Evolutionary conservation across 2,888 invertebrate species (phyloP), one percentile per base, ranked within the genome.

Genomic region (Parascotia fuliginaria): DNA sequence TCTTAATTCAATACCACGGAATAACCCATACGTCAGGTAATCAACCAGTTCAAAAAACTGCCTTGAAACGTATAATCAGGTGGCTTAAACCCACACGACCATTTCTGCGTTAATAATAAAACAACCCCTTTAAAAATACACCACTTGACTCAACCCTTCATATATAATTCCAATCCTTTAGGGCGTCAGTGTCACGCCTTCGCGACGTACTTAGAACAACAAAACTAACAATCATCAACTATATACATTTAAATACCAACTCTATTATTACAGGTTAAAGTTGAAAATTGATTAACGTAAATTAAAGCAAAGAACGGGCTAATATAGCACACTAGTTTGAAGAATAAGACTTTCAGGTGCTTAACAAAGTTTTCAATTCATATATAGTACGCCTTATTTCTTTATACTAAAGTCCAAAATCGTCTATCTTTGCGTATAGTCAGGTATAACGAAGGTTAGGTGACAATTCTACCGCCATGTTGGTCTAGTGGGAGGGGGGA

Each of bases 131-230:
- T 79, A 78, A 80, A 77, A 87, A 81, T 68, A 78, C 76, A 71
- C 73, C 78, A 82, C 82, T 89, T 87, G 85, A 87, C 84, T 89
- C 83, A 81, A 83, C 87, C 85, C 90, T 87, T 89, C 87, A 85
- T 87, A 70, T 75, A 87, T 88, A 83, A 89, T 89, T 89, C 86
- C 68, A 83, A 83, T 81, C 84, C 86, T 80, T 67, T 65, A 81
- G 81, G 88, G 90, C 86, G 90, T 78, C 80, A 92, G 89, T 89
- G 89, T 91, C 89, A 90, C 91, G 91, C 91, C 91, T 92, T 80
- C 76, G 76, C 77, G 72, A 73, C 83, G 73, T 81, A 82, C 82
- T 83, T 80, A 76, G 70, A 80, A 83, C 83, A 86, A 87, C 83
- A 83, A 72, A 75, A 78, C 80, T 79, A 76, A 77, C 83, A 77